Conservation (phyloP, 2,113 vertebrate genomes). For the Vidua macroura region DNA sequence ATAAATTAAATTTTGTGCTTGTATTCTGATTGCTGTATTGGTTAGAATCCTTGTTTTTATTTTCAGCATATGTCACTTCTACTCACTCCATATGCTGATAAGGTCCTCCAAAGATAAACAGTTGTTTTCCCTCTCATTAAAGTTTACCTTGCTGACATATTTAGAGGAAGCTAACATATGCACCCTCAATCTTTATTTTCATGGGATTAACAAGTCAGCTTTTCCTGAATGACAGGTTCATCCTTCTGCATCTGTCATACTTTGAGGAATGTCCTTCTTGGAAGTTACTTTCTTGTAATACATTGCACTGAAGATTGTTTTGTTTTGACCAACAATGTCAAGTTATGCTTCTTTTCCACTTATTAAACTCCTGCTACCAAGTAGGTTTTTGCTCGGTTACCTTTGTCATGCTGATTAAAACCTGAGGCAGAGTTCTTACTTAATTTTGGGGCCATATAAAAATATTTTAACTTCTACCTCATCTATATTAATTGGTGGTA, state of each 20-base stretch:
- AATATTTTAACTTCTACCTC: background rate
- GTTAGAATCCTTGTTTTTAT: background rate
- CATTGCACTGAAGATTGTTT: background rate
- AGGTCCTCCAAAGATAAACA: background rate
- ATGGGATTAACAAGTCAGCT: background rate
- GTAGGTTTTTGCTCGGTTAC: background rate
- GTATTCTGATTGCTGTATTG: background rate
- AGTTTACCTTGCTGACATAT: background rate
- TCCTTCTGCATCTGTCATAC: background rate
- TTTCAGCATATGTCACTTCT: background rate
- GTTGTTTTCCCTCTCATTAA: background rate
- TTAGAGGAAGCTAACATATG: conserved; percentile 32
- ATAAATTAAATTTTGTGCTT: background rate
- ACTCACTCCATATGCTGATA: background rate
- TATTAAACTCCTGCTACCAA: background rate
- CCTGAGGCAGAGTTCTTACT: background rate
- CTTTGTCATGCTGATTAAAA: background rate
- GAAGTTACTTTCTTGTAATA: background rate
- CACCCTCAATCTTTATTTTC: background rate
- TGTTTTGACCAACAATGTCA: background rate
- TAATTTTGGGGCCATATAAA: background rate
- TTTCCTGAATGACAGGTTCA: background rate
- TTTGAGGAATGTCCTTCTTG: background rate
- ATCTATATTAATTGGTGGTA: background rate
- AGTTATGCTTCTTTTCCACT: background rate